Base-by-base conservation (phyloP, 2,888 invertebrate species). In the Gasteruption jaculator region DNA sequence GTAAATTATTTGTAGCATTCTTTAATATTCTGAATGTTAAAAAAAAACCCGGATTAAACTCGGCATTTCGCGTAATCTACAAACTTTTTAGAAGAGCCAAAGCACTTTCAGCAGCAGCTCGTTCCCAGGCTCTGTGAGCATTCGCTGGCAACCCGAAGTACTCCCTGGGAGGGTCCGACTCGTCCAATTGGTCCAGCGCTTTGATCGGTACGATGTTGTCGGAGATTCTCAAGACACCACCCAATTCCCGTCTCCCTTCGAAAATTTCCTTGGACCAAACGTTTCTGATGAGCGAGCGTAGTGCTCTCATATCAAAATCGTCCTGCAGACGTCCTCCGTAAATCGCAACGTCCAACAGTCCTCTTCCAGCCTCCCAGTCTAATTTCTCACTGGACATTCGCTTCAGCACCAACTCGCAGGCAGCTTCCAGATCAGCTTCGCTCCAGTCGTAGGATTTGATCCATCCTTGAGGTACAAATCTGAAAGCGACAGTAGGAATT, bases 251-350 rank as follows among this genome's bases (percentile, higher is more conserved):
- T 32, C 77, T 76, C 41, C 79, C 80, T 46, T 77, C 78, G 33
- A 82, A 72, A 3, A 80, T 73, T 16, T 68, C 65, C 6, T 42
- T 50, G 1, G 57, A 58, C 71, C 71, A 70, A 4, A 60, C 42
- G 2, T 80, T 75, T 12, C 74, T 67, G 8, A 91, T 71, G 57
- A 87, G 86, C 1, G 84, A 80, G 49, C 73, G 73, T 50, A 90
- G 67, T 8, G 86, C 81, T 20, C 76, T 71, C 49, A 77, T 71
- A 66, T 93, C 93, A 58, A 84, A 82, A 3, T 73, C 69, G 58
- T 89, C 88, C 68, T 91, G 91, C 15, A 93, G 79, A 37, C 90
- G 75, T 1, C 92, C 92, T 0, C 91, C 92, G 61, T 91, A 93
- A 34, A 91, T 83, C 0, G 90, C 85, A 52, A 82, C 80, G 57